These are phyloP conservation scores for Allobates femoralis DNA, from an alignment of 2,797 vertebrate species.

Conservation along the genomic window DNA sequence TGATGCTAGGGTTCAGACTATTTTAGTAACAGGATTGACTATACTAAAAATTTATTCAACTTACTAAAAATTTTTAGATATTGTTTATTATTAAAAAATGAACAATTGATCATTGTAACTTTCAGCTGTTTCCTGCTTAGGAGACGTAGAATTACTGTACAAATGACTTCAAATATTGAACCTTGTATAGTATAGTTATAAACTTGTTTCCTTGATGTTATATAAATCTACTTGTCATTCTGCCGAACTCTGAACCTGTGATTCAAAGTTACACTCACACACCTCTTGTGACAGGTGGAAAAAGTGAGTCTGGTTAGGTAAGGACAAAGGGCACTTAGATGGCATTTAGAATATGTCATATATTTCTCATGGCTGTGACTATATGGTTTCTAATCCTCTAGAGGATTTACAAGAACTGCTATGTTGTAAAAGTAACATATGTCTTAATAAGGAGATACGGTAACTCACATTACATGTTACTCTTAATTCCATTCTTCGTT, in stretches of 20 bases:
- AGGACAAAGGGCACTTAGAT: neutral
- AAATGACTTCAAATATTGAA: neutral
- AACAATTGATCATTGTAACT: neutral
- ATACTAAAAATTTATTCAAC: neutral
- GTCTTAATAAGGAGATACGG: neutral
- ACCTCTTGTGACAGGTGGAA: neutral
- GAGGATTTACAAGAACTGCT: neutral
- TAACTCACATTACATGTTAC: neutral
- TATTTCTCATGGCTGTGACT: neutral
- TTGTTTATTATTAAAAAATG: neutral
- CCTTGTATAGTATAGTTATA: neutral
- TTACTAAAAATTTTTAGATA: neutral
- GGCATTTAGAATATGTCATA: neutral
- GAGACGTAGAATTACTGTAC: neutral
- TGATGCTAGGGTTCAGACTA: neutral
- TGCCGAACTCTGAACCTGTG: slow-evolving; percentile 12
- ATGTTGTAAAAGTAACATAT: neutral
- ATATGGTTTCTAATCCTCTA: neutral
- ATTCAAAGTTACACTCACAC: neutral
- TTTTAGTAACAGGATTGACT: neutral
- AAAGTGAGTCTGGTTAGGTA: neutral
- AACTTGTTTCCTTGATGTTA: neutral
- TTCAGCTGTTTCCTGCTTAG: neutral
- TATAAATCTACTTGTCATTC: neutral
- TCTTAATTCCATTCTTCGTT: neutral